phyloP scores from a whole-genome alignment of 1,140 invertebrate species.

The Temnothorax longispinosus region DNA sequence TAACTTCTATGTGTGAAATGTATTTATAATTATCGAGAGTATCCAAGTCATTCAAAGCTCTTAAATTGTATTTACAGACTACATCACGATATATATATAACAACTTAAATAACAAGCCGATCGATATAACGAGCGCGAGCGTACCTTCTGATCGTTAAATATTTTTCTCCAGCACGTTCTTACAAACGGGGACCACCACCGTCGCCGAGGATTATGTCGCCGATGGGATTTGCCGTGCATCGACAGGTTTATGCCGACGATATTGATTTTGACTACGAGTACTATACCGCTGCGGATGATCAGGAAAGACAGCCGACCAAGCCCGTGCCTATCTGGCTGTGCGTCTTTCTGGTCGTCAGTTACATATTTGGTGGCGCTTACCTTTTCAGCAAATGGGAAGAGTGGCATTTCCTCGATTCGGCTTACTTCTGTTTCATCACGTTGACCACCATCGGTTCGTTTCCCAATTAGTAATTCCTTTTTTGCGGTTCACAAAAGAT shows the following conservation, averaged over 20 bases:
- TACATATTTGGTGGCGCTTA: constrained; percentile 96
- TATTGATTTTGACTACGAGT: constrained; percentile 86
- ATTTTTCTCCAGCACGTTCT: constrained; percentile 73
- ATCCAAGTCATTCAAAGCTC: not conserved
- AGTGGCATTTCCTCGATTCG: constrained; percentile 95
- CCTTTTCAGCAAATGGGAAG: constrained; percentile 94
- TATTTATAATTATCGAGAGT: not conserved
- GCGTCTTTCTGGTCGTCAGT: constrained; percentile 94
- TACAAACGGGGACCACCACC: constrained; percentile 83
- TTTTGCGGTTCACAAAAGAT: not conserved
- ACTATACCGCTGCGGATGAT: constrained; percentile 82
- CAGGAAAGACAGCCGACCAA: constrained; percentile 85
- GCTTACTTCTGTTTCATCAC: constrained; percentile 99
- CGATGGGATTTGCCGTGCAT: constrained; percentile 89
- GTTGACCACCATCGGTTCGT: constrained; percentile 94
- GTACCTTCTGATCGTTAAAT: not conserved
- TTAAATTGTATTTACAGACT: not conserved
- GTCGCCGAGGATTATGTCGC: constrained; percentile 89
- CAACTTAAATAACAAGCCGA: not conserved
- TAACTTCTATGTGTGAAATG: not conserved
- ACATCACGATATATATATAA: not conserved
- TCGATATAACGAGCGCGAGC: not conserved
- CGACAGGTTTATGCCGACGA: constrained; percentile 87
- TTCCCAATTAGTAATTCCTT: not conserved
- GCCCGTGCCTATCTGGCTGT: constrained; percentile 96